Evolutionary conservation across 2,113 vertebrate genomes (phyloP), one percentile per base, ranked within the genome.

Genomic region (Aspiorhynchus laticeps): DNA sequence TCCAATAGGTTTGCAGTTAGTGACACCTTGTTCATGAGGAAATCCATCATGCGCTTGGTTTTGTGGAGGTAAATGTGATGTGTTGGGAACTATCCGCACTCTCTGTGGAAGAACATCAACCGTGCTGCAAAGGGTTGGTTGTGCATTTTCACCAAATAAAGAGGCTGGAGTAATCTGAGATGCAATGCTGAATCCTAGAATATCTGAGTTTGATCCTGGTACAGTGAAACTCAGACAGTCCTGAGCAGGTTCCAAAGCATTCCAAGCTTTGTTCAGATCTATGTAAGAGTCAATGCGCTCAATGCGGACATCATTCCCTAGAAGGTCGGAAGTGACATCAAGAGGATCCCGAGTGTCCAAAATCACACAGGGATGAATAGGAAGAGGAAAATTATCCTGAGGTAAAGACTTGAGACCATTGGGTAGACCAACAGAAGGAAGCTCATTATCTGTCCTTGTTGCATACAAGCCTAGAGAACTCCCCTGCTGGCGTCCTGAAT

Each of bases 311-410:
- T 90, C 91, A 17, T 90, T 91, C 48, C 88, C 83, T 2, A 90
- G 85, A 75, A 91, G 84, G 38, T 92, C 94, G 1, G 93, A 93
- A 87, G 93, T 93, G 85, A 92, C 92, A 31, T 90, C 91, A 0
- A 93, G 93, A 78, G 94, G 90, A 83, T 92, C 92, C 83, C 90
- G 93, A 86, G 94, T 90, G 31, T 93, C 93, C 56, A 92, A 65
- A 11, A 83, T 86, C 89, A 94, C 6, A 93, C 89, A 26, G 92
- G 83, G 79, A 84, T 80, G 87, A 85, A 87, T 91, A 84, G 93
- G 93, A 88, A 94, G 91, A 80, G 91, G 89, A 2, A 87, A 86
- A 77, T 84, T 91, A 91, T 94, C 93, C 93, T 94, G 95, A 95
- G 95, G 87, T 93, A 91, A 84, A 83, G 61, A 67, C 38, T 31